Evolutionary conservation across 1,140 invertebrate genomes (phyloP), one percentile per base, ranked within the genome.

Genomic region (Brachionus paranguensis): DNA sequence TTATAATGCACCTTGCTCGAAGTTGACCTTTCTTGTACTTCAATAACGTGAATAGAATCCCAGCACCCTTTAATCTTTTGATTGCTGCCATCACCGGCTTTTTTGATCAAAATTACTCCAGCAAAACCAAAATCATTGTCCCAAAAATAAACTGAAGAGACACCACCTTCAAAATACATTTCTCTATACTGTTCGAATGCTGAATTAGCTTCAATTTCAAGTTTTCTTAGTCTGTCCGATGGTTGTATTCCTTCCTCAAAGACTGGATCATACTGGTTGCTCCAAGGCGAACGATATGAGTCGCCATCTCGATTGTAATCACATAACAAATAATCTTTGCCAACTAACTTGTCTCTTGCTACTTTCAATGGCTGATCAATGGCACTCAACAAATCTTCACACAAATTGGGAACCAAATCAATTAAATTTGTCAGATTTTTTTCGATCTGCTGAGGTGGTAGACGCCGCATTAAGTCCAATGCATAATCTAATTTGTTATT

Each of bases 261-360:
- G 0, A 96, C 95, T 41, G 98, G 98, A 89, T 98, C 95, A 87
- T 99, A 99, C 1, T 93, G 94, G 90, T 99, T 99, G 83, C 96
- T 98, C 98, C 98, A 99, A 8, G 98, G 97, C 45, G 97, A 99
- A 86, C 97, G 93, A 89, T 99, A 99, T 14, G 97, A 99, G 90
- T 99, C 97, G 27, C 96, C 97, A 91, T 99, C 97, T 88, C 98
- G 92, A 90, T 98, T 99, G 88, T 99, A 99, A 91, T 99, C 98
- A 91, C 98, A 99, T 3, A 99, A 90, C 78, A 99, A 91, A 90
- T 98, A 99, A 89, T 99, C 97, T 90, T 96, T 97, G 41, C 96
- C 96, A 84, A 93, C 93, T 86, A 93, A 93, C 88, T 95, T 95
- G 89, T 99, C 97, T 41, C 81, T 53, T 5, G 96, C 95, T 86